Evolutionary conservation across 2,113 vertebrate genomes (phyloP).

Genomic region (Oophaga pumilio): DNA sequence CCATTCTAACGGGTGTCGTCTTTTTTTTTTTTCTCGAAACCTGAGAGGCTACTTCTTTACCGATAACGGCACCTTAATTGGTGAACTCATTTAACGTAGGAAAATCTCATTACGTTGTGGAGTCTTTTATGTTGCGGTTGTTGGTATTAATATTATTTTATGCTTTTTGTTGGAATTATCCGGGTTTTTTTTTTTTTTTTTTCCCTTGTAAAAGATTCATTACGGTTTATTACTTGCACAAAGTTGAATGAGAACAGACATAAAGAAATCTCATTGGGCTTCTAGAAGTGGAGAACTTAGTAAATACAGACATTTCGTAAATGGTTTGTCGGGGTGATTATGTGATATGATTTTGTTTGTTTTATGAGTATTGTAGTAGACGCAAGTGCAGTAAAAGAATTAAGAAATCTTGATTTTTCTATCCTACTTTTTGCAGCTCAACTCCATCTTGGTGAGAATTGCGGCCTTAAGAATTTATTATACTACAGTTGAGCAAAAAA

Average conservation of each 20-base stretch:
- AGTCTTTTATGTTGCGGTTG: not conserved
- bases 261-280: not conserved
- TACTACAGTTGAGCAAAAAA: no score
- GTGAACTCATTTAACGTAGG: constrained; percentile 26
- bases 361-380: not conserved
- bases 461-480: no score
- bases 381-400: not conserved
- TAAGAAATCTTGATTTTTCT: not conserved
- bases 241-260: constrained; percentile 14
- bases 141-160: not conserved
- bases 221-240: constrained; percentile 5
- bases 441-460: no score
- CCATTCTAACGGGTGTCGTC: constrained; percentile 45
- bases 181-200: not conserved
- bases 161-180: constrained; percentile 4
- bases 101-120: not conserved
- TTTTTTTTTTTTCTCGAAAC: constrained; percentile 19
- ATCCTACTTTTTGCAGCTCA: no score
- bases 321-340: not conserved
- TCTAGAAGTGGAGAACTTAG: not conserved
- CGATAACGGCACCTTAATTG: constrained; percentile 34
- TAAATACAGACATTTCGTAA: not conserved
- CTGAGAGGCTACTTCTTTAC: constrained; percentile 35
- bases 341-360: not conserved
- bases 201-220: not conserved